Percentiles rank a stretch among this genome's conserved stretches.
Evolutionary conservation across 1,140 invertebrate genomes (phyloP).

Genomic region (Agraylea sexmaculata): DNA sequence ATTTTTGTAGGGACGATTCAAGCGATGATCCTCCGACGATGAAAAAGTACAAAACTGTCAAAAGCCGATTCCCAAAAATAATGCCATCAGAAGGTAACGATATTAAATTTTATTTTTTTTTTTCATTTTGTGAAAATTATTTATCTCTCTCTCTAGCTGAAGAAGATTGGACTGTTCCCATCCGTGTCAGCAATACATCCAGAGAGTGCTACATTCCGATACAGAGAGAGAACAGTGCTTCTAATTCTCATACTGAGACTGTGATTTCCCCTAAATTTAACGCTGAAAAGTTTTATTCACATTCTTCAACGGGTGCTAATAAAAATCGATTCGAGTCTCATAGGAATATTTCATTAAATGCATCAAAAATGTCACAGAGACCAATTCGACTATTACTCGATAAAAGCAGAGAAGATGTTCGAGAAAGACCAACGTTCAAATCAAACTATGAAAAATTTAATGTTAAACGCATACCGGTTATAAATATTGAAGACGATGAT

Average conservation of each 20-base stretch:
- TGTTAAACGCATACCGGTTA: neutral
- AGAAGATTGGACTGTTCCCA: conserved; percentile 10
- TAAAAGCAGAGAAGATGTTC: too few species aligned
- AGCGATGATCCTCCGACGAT: conserved; percentile 20
- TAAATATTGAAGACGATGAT: neutral
- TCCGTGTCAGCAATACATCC: conserved; percentile 2
- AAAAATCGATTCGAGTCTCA: too few species aligned
- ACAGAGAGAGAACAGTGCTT: conserved; percentile 7
- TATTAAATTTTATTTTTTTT: neutral
- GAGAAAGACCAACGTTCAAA: too few species aligned
- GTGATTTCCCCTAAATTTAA: too few species aligned
- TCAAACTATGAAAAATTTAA: too few species aligned
- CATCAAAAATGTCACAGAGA: too few species aligned
- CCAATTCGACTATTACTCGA: too few species aligned
- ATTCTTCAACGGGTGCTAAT: too few species aligned
- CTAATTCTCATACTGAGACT: conserved; percentile 12
- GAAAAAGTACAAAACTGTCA: conserved; percentile 19
- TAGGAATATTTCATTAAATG: too few species aligned
- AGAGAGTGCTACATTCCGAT: conserved; percentile 14
- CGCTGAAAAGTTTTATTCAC: too few species aligned
- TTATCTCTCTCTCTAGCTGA: conserved; percentile 9
- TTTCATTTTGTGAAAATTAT: neutral
- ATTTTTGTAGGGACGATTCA: neutral
- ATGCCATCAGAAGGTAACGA: conserved; percentile 16
- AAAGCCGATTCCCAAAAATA: conserved; percentile 17